Conservation (phyloP, 2,113 vertebrate species). For the Sardina pilchardus region DNA sequence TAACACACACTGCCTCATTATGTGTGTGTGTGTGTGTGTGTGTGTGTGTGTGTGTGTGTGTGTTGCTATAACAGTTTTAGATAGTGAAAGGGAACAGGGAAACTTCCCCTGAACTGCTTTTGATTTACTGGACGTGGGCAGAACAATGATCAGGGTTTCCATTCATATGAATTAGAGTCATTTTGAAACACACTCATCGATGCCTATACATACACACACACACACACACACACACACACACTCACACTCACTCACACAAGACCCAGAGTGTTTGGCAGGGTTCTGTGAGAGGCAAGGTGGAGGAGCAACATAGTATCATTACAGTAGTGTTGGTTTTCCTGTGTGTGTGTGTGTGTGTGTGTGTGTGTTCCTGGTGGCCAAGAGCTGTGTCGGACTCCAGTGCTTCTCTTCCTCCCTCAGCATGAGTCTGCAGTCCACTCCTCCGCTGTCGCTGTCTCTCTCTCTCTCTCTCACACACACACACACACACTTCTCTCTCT, state of each 20-base stretch:
- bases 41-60: background rate
- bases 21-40: background rate
- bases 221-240: background rate
- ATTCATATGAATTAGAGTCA: background rate
- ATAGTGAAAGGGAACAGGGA: background rate
- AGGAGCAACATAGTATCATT: background rate
- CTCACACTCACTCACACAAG: background rate
- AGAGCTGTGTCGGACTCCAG: background rate
- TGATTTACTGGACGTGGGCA: background rate
- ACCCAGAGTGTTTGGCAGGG: background rate
- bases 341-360: background rate
- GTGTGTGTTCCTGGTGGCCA: background rate
- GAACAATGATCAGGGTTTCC: background rate
- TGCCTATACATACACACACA: background rate
- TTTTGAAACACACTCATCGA: background rate
- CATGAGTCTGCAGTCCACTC: background rate
- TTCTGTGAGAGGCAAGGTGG: background rate
- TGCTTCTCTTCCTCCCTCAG: slow-evolving; percentile 7
- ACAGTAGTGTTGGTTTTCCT: background rate
- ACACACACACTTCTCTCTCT: slow-evolving; percentile 25
- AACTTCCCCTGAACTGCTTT: background rate
- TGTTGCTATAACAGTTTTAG: background rate
- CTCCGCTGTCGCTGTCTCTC: background rate
- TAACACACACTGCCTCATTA: background rate
- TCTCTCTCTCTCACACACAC: background rate